A percentile compares a stretch with the other conserved stretches of the same genome.
Evolutionary conservation across 2,113 vertebrate species (phyloP).

Genomic region (Prunella himalayana): DNA sequence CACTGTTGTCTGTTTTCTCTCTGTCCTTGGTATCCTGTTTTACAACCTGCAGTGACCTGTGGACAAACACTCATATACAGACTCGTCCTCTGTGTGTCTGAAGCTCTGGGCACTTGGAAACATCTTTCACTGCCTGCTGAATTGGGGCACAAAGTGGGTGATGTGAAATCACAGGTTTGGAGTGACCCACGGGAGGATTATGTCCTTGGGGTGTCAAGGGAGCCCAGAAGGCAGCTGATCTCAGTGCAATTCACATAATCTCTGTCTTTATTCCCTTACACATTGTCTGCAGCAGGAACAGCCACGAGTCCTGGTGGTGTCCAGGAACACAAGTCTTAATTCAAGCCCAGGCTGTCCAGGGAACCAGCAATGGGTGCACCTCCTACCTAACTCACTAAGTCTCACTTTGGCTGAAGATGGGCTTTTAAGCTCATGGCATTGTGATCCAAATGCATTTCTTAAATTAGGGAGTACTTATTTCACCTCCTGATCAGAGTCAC

Average conservation of each 20-base stretch:
- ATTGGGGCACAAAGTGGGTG: not conserved
- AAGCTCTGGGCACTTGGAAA: not conserved
- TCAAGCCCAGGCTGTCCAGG: not conserved
- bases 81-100: not conserved
- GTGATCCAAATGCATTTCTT: not conserved
- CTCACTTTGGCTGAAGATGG: not conserved
- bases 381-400: not conserved
- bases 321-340: not conserved
- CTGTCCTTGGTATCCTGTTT: not conserved
- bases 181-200: not conserved
- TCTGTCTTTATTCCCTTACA: not conserved
- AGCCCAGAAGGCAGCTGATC: not conserved
- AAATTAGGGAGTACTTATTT: not conserved
- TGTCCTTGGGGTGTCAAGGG: not conserved
- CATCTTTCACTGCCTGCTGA: not conserved
- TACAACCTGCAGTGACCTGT: not conserved
- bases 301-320: not conserved
- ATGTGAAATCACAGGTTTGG: not conserved
- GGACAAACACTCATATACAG: not conserved
- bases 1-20: not conserved
- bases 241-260: not conserved
- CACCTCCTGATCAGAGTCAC: not conserved
- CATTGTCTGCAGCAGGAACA: not conserved
- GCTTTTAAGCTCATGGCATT: not conserved
- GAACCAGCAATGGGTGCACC: not conserved